A percentile compares a stretch with the other conserved stretches of the same genome.
These are phyloP conservation scores for Rhincodon typus DNA, from an alignment of 2,797 vertebrate genomes.

Conservation along the genomic window DNA sequence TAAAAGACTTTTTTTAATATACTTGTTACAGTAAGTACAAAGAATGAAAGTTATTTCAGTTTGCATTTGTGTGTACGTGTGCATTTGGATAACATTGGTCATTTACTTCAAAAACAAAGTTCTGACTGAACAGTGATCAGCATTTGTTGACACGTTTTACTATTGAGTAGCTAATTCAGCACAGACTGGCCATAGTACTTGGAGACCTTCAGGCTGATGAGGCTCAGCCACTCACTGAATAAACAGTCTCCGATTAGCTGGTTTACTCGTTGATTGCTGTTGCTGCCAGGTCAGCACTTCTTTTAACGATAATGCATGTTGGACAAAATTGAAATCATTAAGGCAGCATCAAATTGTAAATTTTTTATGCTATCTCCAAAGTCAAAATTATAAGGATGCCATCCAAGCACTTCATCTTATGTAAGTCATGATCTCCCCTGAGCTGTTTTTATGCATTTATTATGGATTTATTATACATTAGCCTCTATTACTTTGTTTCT, in stretches of 20 bases:
- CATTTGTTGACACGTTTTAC: background rate
- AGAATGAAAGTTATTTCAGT: background rate
- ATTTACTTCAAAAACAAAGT: background rate
- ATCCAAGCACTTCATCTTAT: background rate
- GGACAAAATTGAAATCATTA: background rate
- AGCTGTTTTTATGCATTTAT: background rate
- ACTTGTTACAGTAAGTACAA: background rate
- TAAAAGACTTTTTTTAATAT: background rate
- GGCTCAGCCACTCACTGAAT: background rate
- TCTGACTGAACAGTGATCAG: background rate
- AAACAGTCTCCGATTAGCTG: background rate
- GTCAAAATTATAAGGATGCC: background rate
- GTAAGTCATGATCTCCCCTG: background rate
- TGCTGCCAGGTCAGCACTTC: background rate
- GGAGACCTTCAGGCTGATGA: background rate
- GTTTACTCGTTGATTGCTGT: background rate
- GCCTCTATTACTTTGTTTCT: background rate
- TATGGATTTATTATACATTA: background rate
- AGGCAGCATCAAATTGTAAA: background rate
- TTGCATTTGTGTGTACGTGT: background rate
- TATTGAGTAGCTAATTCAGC: background rate
- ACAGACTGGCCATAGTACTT: background rate
- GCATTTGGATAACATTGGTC: background rate
- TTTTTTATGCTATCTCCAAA: background rate
- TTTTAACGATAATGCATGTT: background rate